These are phyloP conservation scores for Cyphomyrmex costatus DNA, from an alignment of 1,140 invertebrate genomes.

Conservation along the genomic window DNA sequence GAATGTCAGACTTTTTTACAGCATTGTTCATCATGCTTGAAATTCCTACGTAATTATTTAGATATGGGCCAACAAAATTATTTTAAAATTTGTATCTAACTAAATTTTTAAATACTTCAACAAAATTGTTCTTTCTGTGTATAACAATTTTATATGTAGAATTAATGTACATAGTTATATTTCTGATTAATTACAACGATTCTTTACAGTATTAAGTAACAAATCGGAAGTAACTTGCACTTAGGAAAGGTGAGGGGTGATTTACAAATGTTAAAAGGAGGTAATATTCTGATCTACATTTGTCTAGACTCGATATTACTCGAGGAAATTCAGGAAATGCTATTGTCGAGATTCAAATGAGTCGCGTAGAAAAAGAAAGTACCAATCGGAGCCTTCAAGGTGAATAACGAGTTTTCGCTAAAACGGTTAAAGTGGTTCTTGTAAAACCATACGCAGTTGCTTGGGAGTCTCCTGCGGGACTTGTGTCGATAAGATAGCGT, in stretches of 20 bases:
- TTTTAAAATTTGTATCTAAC: too few species aligned
- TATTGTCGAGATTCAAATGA: slow-evolving; percentile 16
- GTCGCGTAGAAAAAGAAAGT: background rate
- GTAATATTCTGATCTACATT: background rate
- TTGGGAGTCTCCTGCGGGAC: slow-evolving; percentile 45
- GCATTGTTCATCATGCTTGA: too few species aligned
- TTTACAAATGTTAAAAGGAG: background rate
- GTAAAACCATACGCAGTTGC: slow-evolving; percentile 55
- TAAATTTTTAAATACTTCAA: too few species aligned
- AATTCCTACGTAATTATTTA: too few species aligned
- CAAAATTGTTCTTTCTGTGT: too few species aligned
- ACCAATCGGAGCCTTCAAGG: background rate
- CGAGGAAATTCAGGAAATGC: background rate
- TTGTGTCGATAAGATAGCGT: slow-evolving; percentile 59
- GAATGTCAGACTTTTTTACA: too few species aligned
- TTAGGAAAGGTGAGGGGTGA: background rate
- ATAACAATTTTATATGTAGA: too few species aligned
- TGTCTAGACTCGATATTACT: background rate
- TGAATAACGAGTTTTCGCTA: slow-evolving; percentile 37
- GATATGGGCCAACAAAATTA: too few species aligned
- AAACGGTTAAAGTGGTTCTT: slow-evolving; percentile 48
- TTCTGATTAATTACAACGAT: background rate
- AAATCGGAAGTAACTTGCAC: background rate
- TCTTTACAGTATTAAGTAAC: background rate
- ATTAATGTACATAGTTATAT: background rate